These are phyloP conservation scores for Eira barbara DNA, from an alignment of 2,113 vertebrate species.

Conservation along the genomic window DNA sequence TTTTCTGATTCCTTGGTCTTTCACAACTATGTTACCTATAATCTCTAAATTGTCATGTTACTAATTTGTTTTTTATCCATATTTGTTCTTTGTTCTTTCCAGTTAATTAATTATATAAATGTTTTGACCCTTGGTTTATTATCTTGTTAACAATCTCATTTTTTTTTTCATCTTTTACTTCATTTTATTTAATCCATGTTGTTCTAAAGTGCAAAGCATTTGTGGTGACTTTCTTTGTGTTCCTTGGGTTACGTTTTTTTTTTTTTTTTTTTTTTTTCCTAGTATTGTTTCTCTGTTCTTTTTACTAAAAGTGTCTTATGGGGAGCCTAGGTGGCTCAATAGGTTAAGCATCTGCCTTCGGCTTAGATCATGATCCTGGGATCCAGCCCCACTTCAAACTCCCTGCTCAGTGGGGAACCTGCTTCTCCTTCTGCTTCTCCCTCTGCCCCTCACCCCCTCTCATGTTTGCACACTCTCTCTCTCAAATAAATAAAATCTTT, in stretches of 20 bases:
- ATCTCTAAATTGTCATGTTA: neutral
- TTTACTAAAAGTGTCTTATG: neutral
- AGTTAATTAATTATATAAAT: neutral
- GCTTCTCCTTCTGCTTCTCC: neutral
- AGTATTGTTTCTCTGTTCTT: neutral
- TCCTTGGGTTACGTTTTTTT: neutral
- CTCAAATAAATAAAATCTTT: neutral
- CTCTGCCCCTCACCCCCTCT: neutral
- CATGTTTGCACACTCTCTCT: neutral
- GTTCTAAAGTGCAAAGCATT: neutral
- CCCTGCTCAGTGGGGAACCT: neutral
- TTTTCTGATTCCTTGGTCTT: neutral
- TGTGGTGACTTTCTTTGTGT: neutral
- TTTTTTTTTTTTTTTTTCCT: neutral
- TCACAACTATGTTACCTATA: neutral
- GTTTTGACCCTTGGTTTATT: neutral
- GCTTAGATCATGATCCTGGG: neutral
- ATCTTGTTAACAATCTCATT: neutral
- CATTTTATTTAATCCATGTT: neutral
- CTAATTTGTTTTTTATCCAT: neutral
- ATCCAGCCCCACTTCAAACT: neutral
- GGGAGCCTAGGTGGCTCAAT: neutral
- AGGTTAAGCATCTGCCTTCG: neutral
- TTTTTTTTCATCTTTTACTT: neutral
- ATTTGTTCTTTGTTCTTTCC: neutral